Percentiles rank a stretch among this genome's conserved stretches.
phyloP scores from a whole-genome alignment of 2,113 vertebrate species.

The Ceratotherium simum region DNA sequence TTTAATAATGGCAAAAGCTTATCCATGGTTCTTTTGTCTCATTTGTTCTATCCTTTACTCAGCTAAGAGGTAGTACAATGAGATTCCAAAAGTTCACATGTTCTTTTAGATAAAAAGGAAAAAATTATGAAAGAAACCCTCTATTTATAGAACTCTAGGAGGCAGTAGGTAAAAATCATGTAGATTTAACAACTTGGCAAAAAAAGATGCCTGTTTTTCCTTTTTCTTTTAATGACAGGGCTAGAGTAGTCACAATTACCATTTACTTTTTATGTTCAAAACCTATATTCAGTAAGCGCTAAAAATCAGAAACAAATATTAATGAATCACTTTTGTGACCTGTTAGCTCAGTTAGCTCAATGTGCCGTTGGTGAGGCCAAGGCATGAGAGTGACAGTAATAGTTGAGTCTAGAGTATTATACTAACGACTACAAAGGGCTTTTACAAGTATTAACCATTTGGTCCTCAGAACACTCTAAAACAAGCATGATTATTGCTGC shows the following conservation, averaged over 20 bases:
- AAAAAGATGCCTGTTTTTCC: background rate
- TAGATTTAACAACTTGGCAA: background rate
- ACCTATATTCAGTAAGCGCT: background rate
- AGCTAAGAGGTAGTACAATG: background rate
- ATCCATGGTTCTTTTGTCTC: background rate
- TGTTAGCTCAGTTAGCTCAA: background rate
- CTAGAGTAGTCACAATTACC: background rate
- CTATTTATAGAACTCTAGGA: background rate
- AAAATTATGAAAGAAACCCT: background rate
- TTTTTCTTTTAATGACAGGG: background rate
- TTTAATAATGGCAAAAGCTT: background rate
- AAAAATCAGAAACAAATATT: constrained; percentile 11
- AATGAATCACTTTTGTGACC: background rate
- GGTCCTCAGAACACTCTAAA: background rate
- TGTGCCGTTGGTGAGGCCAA: background rate
- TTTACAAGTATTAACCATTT: background rate
- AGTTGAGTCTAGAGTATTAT: background rate
- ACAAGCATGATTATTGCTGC: background rate
- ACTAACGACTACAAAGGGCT: background rate
- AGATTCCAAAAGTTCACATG: background rate
- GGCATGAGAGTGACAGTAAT: background rate
- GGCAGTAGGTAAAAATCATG: background rate
- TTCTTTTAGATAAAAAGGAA: background rate
- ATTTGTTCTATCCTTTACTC: background rate
- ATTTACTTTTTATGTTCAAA: background rate